Evolutionary conservation across 2,888 invertebrate species (phyloP).

Genomic region (Tetrapedia diversipes): DNA sequence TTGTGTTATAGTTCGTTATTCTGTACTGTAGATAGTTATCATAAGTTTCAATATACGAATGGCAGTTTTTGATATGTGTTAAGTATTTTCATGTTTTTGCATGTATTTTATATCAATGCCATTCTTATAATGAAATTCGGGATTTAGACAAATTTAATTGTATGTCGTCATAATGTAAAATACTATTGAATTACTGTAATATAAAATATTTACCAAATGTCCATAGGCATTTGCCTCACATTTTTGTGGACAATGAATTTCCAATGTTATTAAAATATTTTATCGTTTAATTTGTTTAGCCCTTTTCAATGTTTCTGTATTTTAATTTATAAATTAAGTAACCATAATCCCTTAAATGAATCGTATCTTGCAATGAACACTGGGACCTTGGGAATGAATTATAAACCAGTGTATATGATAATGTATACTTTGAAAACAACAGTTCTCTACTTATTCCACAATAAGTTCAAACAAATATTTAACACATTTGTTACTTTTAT

Average conservation of each 20-base stretch:
- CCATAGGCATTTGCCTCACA: slow-evolving; percentile 51
- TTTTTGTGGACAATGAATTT: slow-evolving; percentile 67
- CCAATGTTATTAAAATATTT: slow-evolving; percentile 73
- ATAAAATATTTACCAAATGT: slow-evolving; percentile 70
- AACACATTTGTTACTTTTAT: slow-evolving; percentile 37
- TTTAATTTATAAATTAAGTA: slow-evolving; percentile 60
- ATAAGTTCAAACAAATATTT: slow-evolving; percentile 32
- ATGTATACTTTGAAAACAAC: slow-evolving; percentile 39
- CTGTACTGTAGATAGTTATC: slow-evolving; percentile 63
- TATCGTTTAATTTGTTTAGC: slow-evolving; percentile 70
- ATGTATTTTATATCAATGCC: slow-evolving; percentile 59
- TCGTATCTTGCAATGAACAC: slow-evolving; percentile 49
- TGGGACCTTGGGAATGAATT: slow-evolving; percentile 63
- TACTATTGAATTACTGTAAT: slow-evolving; percentile 67
- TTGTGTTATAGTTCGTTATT: slow-evolving; percentile 64
- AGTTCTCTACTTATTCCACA: slow-evolving; percentile 71
- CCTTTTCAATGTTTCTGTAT: slow-evolving; percentile 64
- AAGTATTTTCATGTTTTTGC: slow-evolving; percentile 62
- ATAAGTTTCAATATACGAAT: slow-evolving; percentile 65
- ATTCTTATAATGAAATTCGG: slow-evolving; percentile 65
- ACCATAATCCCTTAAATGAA: slow-evolving; percentile 38
- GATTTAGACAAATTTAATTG: slow-evolving; percentile 55
- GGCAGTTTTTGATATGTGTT: slow-evolving; percentile 53
- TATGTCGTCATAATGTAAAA: slow-evolving; percentile 68
- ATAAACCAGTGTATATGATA: slow-evolving; percentile 48